Evolutionary conservation across 2,113 vertebrate species (phyloP).

Genomic region (Entomyzon cyanotis): DNA sequence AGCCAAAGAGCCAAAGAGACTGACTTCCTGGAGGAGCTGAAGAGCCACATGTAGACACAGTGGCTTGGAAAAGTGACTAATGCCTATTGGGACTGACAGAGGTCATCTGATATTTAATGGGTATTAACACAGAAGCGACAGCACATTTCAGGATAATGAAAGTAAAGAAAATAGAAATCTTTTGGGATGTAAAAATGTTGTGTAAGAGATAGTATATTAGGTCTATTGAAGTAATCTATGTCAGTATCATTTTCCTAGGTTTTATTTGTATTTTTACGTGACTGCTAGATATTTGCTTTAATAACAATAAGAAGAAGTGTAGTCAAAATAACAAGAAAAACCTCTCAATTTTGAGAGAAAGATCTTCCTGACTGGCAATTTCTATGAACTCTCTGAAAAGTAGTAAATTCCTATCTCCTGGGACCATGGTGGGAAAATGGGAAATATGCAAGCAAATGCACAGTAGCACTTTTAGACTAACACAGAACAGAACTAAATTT

Average conservation of each 20-base stretch:
- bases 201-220: neutral
- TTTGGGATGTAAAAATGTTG: neutral
- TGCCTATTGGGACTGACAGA: neutral
- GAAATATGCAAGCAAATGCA: neutral
- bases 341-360: neutral
- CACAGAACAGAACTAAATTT: neutral
- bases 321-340: neutral
- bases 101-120: neutral
- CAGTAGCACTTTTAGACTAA: neutral
- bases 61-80: neutral
- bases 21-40: neutral
- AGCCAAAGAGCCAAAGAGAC: neutral
- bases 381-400: neutral
- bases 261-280: neutral
- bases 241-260: neutral
- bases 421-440: neutral
- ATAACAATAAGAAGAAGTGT: neutral
- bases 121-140: neutral
- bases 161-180: neutral
- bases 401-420: neutral
- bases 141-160: neutral
- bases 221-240: neutral
- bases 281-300: neutral
- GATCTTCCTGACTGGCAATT: neutral
- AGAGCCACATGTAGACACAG: neutral